Percentiles rank a stretch among this genome's conserved stretches.
Evolutionary conservation across 2,113 vertebrate species (phyloP).

Genomic region (Triplophysa tibetana): DNA sequence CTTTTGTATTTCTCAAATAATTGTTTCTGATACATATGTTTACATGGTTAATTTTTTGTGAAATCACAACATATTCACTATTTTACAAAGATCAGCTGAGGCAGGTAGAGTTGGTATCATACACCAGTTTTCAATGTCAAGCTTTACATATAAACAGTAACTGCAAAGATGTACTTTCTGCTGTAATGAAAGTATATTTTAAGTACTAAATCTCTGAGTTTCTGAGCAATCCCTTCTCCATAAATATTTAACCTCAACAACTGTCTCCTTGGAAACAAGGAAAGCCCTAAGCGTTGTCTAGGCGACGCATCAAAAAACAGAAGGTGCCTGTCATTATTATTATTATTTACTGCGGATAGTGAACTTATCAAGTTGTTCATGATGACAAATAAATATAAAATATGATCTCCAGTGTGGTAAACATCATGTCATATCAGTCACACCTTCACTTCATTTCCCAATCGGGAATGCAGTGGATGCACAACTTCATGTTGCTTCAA

Average conservation of each 20-base stretch:
- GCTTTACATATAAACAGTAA: background rate
- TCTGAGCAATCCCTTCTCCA: slow-evolving; percentile 16
- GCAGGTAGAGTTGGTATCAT: slow-evolving; percentile 14
- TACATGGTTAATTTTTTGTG: background rate
- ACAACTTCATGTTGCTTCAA: background rate
- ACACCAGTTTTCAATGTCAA: slow-evolving; percentile 13
- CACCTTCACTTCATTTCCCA: background rate
- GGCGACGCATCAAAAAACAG: slow-evolving; percentile 63
- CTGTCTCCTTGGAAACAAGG: slow-evolving; percentile 77
- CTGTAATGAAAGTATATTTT: slow-evolving; percentile 14
- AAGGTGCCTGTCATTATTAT: slow-evolving; percentile 43
- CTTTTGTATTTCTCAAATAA: no score
- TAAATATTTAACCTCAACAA: slow-evolving; percentile 48
- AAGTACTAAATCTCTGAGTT: slow-evolving; percentile 24
- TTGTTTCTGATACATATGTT: background rate
- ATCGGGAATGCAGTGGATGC: background rate
- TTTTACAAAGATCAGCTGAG: slow-evolving; percentile 1
- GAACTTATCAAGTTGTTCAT: slow-evolving; percentile 35
- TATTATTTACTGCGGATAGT: slow-evolving; percentile 26
- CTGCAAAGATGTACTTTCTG: background rate
- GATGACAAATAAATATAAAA: background rate
- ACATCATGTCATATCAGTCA: slow-evolving; percentile 8
- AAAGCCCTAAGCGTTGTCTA: slow-evolving; percentile 73
- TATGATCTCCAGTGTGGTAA: background rate
- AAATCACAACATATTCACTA: background rate